Base-by-base conservation (phyloP, 2,888 invertebrate genomes). In the Drosophila falleni region DNA sequence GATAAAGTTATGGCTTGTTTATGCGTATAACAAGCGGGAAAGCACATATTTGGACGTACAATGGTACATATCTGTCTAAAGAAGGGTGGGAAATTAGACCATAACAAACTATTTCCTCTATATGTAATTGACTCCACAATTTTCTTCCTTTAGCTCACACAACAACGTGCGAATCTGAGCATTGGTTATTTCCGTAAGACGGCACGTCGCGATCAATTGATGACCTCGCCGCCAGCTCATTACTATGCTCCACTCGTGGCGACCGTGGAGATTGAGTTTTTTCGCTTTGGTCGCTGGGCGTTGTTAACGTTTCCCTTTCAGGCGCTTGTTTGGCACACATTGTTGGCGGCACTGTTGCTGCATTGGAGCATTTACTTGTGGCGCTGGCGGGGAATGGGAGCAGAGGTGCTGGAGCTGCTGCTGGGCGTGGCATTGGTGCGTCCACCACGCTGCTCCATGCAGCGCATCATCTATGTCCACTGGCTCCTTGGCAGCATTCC, bases 151-250 rank as follows among this genome's bases (percentile, higher is more conserved):
- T 19, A 87, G 87, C 44, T 84, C 2, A 39, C 71, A 5, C 31
- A 69, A 6, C 71, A 54, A 0, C 55, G 26, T 5, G 77, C 59
- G 4, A 77, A 86, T 50, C 37, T 91, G 3, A 90, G 82, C 44
- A 44, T 91, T 29, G 91, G 91, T 0, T 83, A 77, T 16, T 90
- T 90, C 53, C 76, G 83, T 0, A 80, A 66, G 33, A 80, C 81
- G 3, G 41, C 67, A 0, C 62, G 65, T 0, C 74, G 81, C 0
- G 73, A 73, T 11, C 56, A 42, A 1, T 15, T 73, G 5, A 68
- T 80, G 10, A 89, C 78, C 41, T 60, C 87, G 0, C 76, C 90
- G 4, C 49, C 78, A 19, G 78, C 78, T 0, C 80, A 90, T 50
- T 89, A 84, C 49, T 86, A 89, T 47, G 77, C 75, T 4, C 60